Percentiles rank a stretch among this genome's conserved stretches.
These are phyloP conservation scores for Ceratina japonica DNA, from an alignment of 1,140 invertebrate species.

Conservation along the genomic window DNA sequence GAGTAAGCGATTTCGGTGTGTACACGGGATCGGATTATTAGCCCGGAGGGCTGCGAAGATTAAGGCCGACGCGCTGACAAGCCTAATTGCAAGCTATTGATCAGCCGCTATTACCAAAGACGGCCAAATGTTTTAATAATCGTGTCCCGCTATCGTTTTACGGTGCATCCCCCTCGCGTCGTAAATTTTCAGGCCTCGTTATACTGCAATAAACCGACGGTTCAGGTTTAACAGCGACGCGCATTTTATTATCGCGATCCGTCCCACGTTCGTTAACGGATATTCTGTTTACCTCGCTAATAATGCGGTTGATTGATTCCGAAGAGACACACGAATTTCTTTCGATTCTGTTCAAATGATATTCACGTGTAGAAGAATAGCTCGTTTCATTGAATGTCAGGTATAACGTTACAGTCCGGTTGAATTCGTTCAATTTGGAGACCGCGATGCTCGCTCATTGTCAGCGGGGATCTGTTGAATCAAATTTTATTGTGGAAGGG, in stretches of 20 bases:
- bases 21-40: slow-evolving; percentile 48
- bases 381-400: too few species aligned
- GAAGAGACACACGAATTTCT: too few species aligned
- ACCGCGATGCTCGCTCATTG: too few species aligned
- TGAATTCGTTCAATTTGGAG: too few species aligned
- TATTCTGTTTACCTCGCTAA: background rate
- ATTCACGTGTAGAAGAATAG: too few species aligned
- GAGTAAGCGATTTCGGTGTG: slow-evolving; percentile 37
- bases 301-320: background rate
- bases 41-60: slow-evolving; percentile 42
- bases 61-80: slow-evolving; percentile 43
- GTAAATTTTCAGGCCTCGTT: slow-evolving; percentile 12
- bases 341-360: too few species aligned
- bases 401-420: too few species aligned
- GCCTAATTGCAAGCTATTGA: slow-evolving; percentile 55
- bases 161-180: background rate
- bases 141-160: background rate
- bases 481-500: background rate
- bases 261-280: background rate
- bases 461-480: background rate
- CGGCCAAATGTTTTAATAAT: slow-evolving; percentile 15
- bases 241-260: slow-evolving; percentile 12
- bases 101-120: slow-evolving; percentile 22
- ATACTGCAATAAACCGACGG: slow-evolving; percentile 1
- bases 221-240: background rate